Percentiles rank a stretch among this genome's conserved stretches.
These are phyloP conservation scores for Misgurnus mizolepis DNA, from an alignment of 2,113 vertebrate genomes.

Conservation along the genomic window DNA sequence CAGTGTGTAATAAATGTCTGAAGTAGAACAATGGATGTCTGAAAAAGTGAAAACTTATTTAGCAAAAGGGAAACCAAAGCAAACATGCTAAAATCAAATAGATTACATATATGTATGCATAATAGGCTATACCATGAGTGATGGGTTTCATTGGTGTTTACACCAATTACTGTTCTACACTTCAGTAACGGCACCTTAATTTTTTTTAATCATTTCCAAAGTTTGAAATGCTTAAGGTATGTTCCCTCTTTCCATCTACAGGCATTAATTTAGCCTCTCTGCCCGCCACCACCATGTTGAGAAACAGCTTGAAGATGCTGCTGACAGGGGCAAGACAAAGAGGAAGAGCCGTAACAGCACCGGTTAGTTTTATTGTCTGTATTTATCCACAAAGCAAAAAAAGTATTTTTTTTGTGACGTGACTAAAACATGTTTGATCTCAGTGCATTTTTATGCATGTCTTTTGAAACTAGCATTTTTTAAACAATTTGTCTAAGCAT, in stretches of 20 bases:
- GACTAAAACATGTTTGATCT: background rate
- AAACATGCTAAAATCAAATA: too few species aligned
- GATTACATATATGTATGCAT: too few species aligned
- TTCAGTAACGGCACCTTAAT: background rate
- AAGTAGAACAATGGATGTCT: too few species aligned
- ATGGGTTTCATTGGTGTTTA: too few species aligned
- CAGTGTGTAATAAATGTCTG: too few species aligned
- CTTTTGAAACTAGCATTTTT: background rate
- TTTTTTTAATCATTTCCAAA: background rate
- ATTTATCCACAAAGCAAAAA: slow-evolving; percentile 23
- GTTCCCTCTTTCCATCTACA: slow-evolving; percentile 43
- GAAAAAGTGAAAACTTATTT: too few species aligned
- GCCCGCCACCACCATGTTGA: slow-evolving; percentile 86
- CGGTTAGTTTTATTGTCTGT: slow-evolving; percentile 72
- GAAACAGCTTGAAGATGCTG: slow-evolving; percentile 99
- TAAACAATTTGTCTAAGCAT: background rate
- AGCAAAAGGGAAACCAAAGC: too few species aligned
- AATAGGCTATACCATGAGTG: too few species aligned
- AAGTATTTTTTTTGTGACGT: background rate
- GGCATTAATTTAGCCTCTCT: slow-evolving; percentile 55
- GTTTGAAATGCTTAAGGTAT: background rate
- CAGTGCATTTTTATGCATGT: too few species aligned
- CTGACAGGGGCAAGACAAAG: slow-evolving; percentile 96
- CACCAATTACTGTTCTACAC: too few species aligned
- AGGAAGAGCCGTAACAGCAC: slow-evolving; percentile 95